Conservation (phyloP, 1,140 invertebrate genomes). For the Glossosoma conforme region DNA sequence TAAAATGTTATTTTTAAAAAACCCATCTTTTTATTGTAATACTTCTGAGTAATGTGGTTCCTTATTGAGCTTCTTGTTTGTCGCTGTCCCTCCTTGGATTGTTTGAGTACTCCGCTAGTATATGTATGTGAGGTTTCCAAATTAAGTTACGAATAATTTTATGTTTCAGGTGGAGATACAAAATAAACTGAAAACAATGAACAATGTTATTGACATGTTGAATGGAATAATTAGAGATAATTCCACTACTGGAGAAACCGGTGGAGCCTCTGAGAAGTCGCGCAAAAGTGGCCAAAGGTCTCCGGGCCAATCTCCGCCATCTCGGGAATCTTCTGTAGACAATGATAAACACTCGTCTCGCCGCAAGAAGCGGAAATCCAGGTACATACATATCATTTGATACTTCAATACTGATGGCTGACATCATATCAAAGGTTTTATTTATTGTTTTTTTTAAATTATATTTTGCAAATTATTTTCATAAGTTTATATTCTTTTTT, state of each 20-base stretch:
- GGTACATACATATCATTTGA: conserved; percentile 30
- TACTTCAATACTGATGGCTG: not conserved
- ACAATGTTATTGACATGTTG: conserved; percentile 79
- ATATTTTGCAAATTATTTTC: no score
- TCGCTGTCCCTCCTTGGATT: no score
- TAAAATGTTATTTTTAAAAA: no score
- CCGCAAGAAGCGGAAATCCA: conserved; percentile 40
- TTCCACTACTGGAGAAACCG: conserved; percentile 35
- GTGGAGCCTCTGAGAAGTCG: conserved; percentile 34
- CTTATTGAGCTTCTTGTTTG: no score
- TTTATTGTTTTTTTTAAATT: no score
- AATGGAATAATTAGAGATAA: conserved; percentile 72
- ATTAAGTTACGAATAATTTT: no score
- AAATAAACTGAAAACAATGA: conserved; percentile 75
- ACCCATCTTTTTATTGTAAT: no score
- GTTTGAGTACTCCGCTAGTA: no score
- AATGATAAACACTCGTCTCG: conserved; percentile 21
- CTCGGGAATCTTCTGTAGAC: conserved; percentile 31
- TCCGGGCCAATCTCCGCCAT: conserved; percentile 20
- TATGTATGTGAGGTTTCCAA: no score
- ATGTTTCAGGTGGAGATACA: conserved; percentile 72
- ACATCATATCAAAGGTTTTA: no score
- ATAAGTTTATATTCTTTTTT: no score
- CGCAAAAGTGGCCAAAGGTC: conserved; percentile 17
- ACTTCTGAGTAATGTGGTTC: no score